Evolutionary conservation across 2,113 vertebrate genomes (phyloP), one percentile per base, ranked within the genome.

Genomic region (Hippoglossus stenolepis): DNA sequence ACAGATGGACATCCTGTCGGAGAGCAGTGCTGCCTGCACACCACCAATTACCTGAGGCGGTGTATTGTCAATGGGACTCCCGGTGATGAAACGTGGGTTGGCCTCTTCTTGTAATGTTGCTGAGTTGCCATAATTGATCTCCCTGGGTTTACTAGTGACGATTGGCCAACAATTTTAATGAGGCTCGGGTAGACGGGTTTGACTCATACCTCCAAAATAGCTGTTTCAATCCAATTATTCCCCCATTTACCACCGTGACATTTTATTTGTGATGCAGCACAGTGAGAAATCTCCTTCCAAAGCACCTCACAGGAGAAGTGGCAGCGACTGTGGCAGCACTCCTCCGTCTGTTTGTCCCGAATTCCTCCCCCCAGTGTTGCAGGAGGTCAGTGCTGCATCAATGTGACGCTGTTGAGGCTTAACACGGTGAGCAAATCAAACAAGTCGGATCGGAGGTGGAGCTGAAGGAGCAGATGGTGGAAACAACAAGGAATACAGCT

Each of bases 121-220:
- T 85, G 83, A 91, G 73, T 85, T 67, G 81, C 66, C 75, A 77
- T 89, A 90, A 92, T 90, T 88, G 87, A 87, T 86, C 89, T 91
- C 85, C 26, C 43, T 45, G 87, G 91, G 86, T 87, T 75, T 75
- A 67, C 82, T 8, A 12, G 66, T 58, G 79, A 86, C 66, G 63
- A 79, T 56, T 80, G 54, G 5, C 80, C 77, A 80, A 83, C 82
- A 76, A 79, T 83, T 86, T 69, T 90, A 92, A 89, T 83, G 79
- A 89, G 80, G 31, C 31, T 6, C 1, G 6, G 31, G 70, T 21
- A 76, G 74, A 79, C 10, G 17, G 23, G 43, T 72, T 77, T 56
- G 71, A 82, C 43, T 73, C 28, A 8, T 24, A 57, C 38, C 61
- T 65, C 43, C 49, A 54, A 85, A 83, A 79, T 71, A 71, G 58